Evolutionary conservation across 1,140 invertebrate genomes (phyloP).

Genomic region (Nylanderia fulva): DNA sequence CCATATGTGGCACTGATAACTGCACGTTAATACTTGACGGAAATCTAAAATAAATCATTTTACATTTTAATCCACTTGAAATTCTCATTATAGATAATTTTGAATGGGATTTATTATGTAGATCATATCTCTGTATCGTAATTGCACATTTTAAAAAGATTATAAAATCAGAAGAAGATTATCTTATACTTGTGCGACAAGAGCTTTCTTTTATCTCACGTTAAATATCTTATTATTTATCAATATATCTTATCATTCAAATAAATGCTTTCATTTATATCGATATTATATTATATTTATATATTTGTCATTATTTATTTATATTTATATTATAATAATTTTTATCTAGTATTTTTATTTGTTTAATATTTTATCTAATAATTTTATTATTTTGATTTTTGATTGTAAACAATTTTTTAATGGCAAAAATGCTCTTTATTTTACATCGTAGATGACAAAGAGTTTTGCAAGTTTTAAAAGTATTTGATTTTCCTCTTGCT

Average conservation of each 20-base stretch:
- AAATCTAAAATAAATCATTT: conserved; percentile 10
- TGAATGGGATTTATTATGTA: not conserved
- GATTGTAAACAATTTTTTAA: not conserved
- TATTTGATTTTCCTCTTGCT: not conserved
- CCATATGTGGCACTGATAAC: conserved; percentile 1
- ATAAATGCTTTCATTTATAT: too few species aligned
- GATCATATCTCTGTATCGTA: not conserved
- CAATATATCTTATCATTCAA: not conserved
- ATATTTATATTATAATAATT: not conserved
- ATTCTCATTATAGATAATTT: conserved; percentile 19
- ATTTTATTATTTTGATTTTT: not conserved
- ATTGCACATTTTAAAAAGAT: not conserved
- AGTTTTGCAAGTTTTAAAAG: not conserved
- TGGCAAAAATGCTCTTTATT: not conserved
- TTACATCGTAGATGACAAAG: not conserved
- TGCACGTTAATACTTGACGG: not conserved
- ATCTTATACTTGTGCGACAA: not conserved
- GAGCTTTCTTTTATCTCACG: not conserved
- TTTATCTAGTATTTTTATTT: not conserved
- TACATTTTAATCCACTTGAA: not conserved
- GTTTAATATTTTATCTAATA: not conserved
- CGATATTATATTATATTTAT: too few species aligned
- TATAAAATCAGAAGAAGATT: not conserved
- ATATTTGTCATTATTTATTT: not conserved
- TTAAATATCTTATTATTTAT: not conserved